Conservation (phyloP, 2,888 invertebrate genomes). For the Drosophila crucigera region DNA sequence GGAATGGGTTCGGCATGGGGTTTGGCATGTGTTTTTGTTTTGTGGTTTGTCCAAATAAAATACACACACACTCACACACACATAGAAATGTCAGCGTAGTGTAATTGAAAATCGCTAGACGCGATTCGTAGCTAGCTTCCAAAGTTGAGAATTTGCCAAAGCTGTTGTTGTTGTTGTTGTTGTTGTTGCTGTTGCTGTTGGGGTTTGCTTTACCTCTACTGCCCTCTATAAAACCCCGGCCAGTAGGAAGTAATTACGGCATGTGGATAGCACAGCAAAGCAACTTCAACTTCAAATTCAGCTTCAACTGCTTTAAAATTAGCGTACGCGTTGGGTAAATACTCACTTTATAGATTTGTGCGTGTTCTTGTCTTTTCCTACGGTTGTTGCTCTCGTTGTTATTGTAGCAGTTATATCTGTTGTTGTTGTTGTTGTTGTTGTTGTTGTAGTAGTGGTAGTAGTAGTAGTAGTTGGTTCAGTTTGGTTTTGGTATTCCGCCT, state of each 20-base stretch:
- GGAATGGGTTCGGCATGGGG: conserved; percentile 15
- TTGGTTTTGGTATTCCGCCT: conserved; percentile 11
- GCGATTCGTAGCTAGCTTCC: background rate
- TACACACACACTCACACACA: conserved; percentile 6
- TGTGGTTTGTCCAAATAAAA: conserved; percentile 38
- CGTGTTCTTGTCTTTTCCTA: conserved; percentile 35
- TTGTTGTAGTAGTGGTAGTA: background rate
- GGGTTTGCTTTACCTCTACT: conserved; percentile 24
- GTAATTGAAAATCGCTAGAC: conserved; percentile 37
- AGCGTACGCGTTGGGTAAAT: conserved; percentile 61
- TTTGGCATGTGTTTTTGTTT: conserved; percentile 20
- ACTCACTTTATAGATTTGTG: conserved; percentile 59
- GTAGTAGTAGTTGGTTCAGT: conserved; percentile 1
- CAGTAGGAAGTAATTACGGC: conserved; percentile 55
- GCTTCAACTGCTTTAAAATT: conserved; percentile 39
- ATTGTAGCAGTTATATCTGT: background rate
- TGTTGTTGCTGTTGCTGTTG: background rate
- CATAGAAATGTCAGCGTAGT: conserved; percentile 5
- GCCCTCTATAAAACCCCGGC: conserved; percentile 35
- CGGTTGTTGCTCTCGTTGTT: background rate
- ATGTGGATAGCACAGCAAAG: conserved; percentile 25
- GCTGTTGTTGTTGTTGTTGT: conserved; percentile 1
- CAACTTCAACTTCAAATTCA: conserved; percentile 19
- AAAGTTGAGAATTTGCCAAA: conserved; percentile 1
- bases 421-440: background rate